These are phyloP conservation scores for Rhynchotus rufescens DNA, from an alignment of 2,797 vertebrate species.

Conservation along the genomic window DNA sequence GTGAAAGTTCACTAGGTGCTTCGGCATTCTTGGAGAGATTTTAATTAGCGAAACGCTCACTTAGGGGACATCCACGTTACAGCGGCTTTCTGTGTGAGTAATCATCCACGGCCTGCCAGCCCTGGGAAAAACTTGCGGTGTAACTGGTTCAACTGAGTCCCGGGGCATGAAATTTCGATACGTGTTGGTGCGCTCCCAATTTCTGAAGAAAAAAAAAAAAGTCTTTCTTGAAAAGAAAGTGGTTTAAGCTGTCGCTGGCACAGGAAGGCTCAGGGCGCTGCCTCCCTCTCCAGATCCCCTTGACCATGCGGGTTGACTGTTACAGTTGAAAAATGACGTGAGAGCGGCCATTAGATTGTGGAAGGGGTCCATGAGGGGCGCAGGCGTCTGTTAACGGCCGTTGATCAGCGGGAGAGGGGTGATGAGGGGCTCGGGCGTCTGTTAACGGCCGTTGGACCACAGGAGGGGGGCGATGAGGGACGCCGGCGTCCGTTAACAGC, in stretches of 20 bases:
- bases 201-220: neutral
- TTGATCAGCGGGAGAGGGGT: no score
- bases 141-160: slow-evolving; percentile 15
- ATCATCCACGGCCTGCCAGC: neutral
- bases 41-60: neutral
- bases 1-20: neutral
- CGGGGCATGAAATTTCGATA: neutral
- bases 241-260: neutral
- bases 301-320: neutral
- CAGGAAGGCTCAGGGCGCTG: no score
- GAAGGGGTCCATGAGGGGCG: no score
- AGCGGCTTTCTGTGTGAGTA: slow-evolving; percentile 52
- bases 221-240: neutral
- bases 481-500: no score
- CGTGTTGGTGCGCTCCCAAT: neutral
- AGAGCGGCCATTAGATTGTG: no score
- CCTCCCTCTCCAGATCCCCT: neutral
- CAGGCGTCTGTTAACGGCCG: no score
- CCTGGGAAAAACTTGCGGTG: slow-evolving; percentile 9
- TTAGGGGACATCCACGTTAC: neutral
- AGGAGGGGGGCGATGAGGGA: no score
- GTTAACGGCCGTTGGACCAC: no score
- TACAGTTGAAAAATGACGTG: neutral
- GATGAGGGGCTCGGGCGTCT: no score
- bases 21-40: slow-evolving; percentile 22